These are phyloP conservation scores for Diorhabda sublineata DNA, from an alignment of 1,140 invertebrate genomes.

Conservation along the genomic window DNA sequence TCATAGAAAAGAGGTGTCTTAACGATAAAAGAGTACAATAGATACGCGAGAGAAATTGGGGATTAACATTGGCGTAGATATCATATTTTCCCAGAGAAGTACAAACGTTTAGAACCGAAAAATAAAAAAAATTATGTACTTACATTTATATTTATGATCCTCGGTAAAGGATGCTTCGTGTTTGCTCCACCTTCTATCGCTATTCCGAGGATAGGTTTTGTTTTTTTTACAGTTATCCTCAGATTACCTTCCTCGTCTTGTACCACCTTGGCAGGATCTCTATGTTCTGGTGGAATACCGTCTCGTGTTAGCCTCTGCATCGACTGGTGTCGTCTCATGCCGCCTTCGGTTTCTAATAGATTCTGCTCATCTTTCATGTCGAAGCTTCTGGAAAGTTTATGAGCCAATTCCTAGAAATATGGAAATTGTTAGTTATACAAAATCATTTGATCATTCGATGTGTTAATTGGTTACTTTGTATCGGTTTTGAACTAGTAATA, in stretches of 20 bases:
- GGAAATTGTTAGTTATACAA: neutral
- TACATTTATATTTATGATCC: conserved; percentile 96
- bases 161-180: conserved; percentile 87
- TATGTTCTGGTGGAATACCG: conserved; percentile 53
- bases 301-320: conserved; percentile 59
- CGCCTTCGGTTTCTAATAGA: conserved; percentile 62
- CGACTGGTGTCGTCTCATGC: conserved; percentile 60
- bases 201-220: conserved; percentile 89
- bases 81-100: too few relatives aligned
- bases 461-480: too few relatives aligned
- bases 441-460: too few relatives aligned
- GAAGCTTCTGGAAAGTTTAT: conserved; percentile 77
- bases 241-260: conserved; percentile 81
- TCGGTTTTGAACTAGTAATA: too few relatives aligned
- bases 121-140: conserved; percentile 42
- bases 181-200: conserved; percentile 96
- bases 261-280: conserved; percentile 55
- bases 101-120: too few relatives aligned
- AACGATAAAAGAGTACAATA: too few relatives aligned
- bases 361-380: conserved; percentile 79
- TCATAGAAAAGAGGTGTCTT: too few relatives aligned
- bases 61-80: too few relatives aligned
- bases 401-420: conserved; percentile 67
- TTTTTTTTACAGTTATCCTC: conserved; percentile 83
- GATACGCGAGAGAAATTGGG: too few relatives aligned